A percentile compares a stretch with the other conserved stretches of the same genome.
Evolutionary conservation across 1,140 invertebrate species (phyloP).

Genomic region (Arion vulgaris): DNA sequence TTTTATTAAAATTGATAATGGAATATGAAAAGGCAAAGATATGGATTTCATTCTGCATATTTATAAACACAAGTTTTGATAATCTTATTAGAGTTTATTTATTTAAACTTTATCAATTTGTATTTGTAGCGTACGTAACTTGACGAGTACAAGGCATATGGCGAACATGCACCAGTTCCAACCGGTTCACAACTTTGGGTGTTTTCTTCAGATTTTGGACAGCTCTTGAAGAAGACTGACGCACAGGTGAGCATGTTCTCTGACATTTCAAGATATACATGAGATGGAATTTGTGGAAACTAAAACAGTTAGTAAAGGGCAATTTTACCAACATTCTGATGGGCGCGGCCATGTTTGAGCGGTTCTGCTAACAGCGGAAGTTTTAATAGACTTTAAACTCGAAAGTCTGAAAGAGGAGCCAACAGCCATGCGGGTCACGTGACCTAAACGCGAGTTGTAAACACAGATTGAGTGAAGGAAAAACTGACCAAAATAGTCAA

Average conservation of each 20-base stretch:
- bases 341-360: slow-evolving; percentile 68
- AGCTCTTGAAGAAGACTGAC: slow-evolving; percentile 23
- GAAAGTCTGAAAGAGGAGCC: not conserved
- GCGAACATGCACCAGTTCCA: slow-evolving; percentile 71
- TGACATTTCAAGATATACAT: not conserved
- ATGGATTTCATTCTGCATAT: not conserved
- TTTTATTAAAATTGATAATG: slow-evolving; percentile 8
- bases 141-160: slow-evolving; percentile 59
- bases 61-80: not conserved
- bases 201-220: slow-evolving; percentile 55
- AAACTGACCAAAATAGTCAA: too few species aligned
- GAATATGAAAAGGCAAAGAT: not conserved
- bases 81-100: not conserved
- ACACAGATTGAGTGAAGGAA: not conserved
- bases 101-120: not conserved
- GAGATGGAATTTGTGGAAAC: not conserved
- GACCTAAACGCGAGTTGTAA: slow-evolving; percentile 39
- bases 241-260: slow-evolving; percentile 38
- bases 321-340: not conserved
- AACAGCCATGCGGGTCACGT: slow-evolving; percentile 44
- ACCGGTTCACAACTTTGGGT: slow-evolving; percentile 70
- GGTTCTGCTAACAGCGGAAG: slow-evolving; percentile 61
- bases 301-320: not conserved
- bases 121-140: slow-evolving; percentile 44
- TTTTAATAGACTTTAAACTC: slow-evolving; percentile 22